Evolutionary conservation across 1,140 invertebrate genomes (phyloP).

Genomic region (Papilio polytes): DNA sequence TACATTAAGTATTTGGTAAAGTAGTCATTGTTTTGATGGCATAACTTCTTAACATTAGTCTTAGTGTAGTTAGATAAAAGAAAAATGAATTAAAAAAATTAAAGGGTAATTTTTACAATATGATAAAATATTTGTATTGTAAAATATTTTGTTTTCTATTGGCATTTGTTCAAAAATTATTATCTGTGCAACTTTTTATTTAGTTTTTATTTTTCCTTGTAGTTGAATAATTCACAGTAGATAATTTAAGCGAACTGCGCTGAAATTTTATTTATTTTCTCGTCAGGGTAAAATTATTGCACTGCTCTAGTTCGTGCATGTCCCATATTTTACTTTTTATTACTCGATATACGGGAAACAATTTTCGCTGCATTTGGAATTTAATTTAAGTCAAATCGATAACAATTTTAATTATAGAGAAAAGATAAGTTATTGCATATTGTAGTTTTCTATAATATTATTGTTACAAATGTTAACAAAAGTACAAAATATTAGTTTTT

Average conservation of each 20-base stretch:
- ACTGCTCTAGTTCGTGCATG: slow-evolving; percentile 24
- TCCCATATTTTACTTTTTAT: slow-evolving; percentile 30
- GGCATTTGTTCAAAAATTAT: not conserved
- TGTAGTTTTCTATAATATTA: not conserved
- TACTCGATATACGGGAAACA: slow-evolving; percentile 15
- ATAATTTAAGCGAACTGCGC: slow-evolving; percentile 5
- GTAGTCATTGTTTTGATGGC: no score
- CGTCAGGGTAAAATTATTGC: slow-evolving; percentile 24
- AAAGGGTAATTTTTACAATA: no score
- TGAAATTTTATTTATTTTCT: slow-evolving; percentile 30
- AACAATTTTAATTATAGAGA: not conserved
- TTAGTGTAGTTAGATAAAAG: no score
- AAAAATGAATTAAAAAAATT: no score
- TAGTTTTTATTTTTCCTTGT: not conserved
- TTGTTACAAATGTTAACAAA: no score
- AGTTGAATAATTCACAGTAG: slow-evolving; percentile 5
- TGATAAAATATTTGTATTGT: not conserved
- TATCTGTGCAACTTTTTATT: not conserved
- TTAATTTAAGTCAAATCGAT: slow-evolving; percentile 3
- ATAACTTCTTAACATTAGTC: no score
- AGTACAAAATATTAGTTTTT: no score
- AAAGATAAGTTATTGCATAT: not conserved
- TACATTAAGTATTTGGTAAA: not conserved
- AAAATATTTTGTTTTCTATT: not conserved
- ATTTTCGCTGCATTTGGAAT: slow-evolving; percentile 6